Evolutionary conservation across 1,140 invertebrate species (phyloP).

Genomic region (Ericerus pela): DNA sequence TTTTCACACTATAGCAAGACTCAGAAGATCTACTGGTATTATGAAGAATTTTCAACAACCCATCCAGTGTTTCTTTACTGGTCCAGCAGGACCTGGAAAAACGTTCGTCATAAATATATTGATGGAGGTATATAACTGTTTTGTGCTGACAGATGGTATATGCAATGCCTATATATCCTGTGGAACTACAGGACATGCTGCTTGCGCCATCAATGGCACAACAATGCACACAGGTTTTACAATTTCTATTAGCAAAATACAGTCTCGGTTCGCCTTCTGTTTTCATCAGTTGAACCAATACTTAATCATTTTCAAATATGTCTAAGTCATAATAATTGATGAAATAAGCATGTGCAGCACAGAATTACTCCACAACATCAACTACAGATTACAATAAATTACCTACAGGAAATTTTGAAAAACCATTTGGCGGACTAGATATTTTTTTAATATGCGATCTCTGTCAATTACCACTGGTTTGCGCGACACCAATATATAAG

Average conservation of each 20-base stretch:
- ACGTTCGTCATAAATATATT: not conserved
- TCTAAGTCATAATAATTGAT: slow-evolving; percentile 31
- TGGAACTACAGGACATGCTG: slow-evolving; percentile 29
- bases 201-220: slow-evolving; percentile 26
- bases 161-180: slow-evolving; percentile 19
- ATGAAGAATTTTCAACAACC: too few relatives aligned
- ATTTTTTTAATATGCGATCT: slow-evolving; percentile 24
- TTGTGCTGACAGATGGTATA: not conserved
- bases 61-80: slow-evolving; percentile 7
- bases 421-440: slow-evolving; percentile 21
- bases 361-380: slow-evolving; percentile 20
- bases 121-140: not conserved
- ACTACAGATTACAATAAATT: slow-evolving; percentile 27
- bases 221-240: slow-evolving; percentile 28
- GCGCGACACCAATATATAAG: slow-evolving; percentile 13
- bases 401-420: slow-evolving; percentile 22
- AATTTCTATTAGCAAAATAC: too few relatives aligned
- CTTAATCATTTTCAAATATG: slow-evolving; percentile 18
- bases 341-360: slow-evolving; percentile 30
- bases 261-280: slow-evolving; percentile 15
- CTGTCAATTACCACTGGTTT: slow-evolving; percentile 24
- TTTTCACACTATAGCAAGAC: too few relatives aligned
- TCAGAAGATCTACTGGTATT: too few relatives aligned
- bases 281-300: slow-evolving; percentile 21
- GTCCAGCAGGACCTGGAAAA: slow-evolving; percentile 7